Base-by-base conservation (phyloP, 2,113 vertebrate species). In the Motacilla tschutschensis region DNA sequence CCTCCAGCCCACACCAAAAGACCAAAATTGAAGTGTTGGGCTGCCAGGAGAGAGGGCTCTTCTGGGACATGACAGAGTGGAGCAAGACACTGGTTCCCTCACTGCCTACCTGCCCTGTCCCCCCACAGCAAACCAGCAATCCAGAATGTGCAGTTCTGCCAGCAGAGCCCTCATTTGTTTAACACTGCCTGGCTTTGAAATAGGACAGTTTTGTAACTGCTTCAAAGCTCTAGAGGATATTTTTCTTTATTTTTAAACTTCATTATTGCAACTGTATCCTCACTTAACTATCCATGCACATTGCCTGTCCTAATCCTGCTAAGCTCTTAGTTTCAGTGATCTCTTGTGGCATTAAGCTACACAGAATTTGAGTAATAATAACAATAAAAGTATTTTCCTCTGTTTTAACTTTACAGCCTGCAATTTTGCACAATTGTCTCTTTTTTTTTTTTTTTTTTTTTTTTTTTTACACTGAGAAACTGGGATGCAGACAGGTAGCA, bases 191-290 rank as follows among this genome's bases (percentile, higher is more conserved):
- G 73, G 43, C 79, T 90, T 64, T 48, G 85, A 94, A 91, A 79
- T 44, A 79, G 70, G 78, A 64, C 73, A 48, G 73, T 80, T 92
- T 78, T 87, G 71, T 79, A 90, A 92, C 59, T 51, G 69, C 75
- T 81, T 74, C 78, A 89, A 76, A 90, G 81, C 86, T 84, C 93
- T 35, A 72, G 73, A 93, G 65, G 71, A 73, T 89, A 75, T 82
- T 82, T 88, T 79, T 55, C 73, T 93, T 93, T 92, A 86, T 91
- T 91, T 93, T 93, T 86, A 90, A 91, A 91, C 71, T 89, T 83
- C 83, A 70, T 89, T 85, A 81, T 58, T 76, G 70, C 69, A 93
- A 83, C 85, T 46, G 46, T 74, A 83, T 78, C 70, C 85, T 80
- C 54, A 80, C 74, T 83, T 50, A 80, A 81, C 51, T 83, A 80